These are phyloP conservation scores for Pollenia labialis DNA, from an alignment of 2,888 invertebrate genomes.

Conservation along the genomic window DNA sequence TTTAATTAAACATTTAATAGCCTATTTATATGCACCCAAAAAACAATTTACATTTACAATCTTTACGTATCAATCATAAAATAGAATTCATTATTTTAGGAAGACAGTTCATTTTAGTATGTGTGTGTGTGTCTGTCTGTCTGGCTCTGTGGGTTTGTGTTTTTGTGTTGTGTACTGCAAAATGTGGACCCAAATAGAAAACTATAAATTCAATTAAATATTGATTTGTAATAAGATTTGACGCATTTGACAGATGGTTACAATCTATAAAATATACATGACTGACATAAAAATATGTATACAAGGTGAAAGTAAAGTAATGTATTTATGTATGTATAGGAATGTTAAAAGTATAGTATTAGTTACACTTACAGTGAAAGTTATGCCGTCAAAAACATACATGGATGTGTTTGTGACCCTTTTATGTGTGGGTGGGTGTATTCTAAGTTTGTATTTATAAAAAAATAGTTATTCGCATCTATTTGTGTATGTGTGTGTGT, in stretches of 20 bases:
- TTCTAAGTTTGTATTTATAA: background rate
- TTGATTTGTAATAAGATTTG: constrained; percentile 69
- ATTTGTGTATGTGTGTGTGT: background rate
- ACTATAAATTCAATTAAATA: constrained; percentile 69
- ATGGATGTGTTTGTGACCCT: background rate
- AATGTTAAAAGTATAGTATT: constrained; percentile 24
- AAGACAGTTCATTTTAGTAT: constrained; percentile 4
- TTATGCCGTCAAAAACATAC: background rate
- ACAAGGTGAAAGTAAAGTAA: constrained; percentile 22
- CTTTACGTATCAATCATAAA: constrained; percentile 35
- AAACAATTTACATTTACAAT: constrained; percentile 31
- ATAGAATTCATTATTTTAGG: constrained; percentile 21
- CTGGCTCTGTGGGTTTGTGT: background rate
- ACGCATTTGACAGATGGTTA: constrained; percentile 66
- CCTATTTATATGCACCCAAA: constrained; percentile 51
- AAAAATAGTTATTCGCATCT: background rate
- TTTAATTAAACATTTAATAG: constrained; percentile 48
- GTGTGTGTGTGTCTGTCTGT: background rate
- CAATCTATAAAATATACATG: constrained; percentile 27
- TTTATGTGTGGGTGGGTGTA: no score
- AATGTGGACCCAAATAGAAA: constrained; percentile 18
- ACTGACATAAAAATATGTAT: background rate
- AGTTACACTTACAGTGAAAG: constrained; percentile 5
- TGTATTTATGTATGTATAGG: background rate
- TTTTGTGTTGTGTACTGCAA: background rate